Conservation (phyloP, 1,140 invertebrate genomes). For the Phymorhynchus buccinoides region DNA sequence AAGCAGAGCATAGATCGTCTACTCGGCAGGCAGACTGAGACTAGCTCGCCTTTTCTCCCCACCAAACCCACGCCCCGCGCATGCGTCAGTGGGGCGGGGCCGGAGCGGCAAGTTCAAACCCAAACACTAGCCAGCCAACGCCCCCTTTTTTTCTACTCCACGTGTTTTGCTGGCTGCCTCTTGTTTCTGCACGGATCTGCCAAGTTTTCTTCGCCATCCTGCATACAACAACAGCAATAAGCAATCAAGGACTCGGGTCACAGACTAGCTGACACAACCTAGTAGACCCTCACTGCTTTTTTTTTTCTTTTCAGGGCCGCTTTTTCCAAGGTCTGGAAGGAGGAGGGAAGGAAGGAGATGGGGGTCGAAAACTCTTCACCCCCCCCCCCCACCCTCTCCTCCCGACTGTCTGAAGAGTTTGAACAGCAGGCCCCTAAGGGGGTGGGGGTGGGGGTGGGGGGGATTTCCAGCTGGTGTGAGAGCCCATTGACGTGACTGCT, state of each 20-base stretch:
- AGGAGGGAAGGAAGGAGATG: not conserved
- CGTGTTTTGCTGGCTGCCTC: not conserved
- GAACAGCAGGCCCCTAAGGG: constrained; percentile 3
- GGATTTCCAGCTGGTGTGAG: constrained; percentile 57
- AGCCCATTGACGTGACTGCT: constrained; percentile 52
- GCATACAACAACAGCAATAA: not conserved
- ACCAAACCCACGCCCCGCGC: not conserved
- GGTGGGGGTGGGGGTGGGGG: not conserved
- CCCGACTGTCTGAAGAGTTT: not conserved
- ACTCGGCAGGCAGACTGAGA: not conserved
- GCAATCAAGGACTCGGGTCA: not conserved
- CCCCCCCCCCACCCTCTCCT: too few relatives aligned
- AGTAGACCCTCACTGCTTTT: not conserved
- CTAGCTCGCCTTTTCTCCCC: constrained; percentile 21
- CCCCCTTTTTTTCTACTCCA: constrained; percentile 26
- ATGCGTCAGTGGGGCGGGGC: constrained; percentile 9
- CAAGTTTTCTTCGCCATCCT: not conserved
- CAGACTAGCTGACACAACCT: constrained; percentile 25
- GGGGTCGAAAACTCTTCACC: not conserved
- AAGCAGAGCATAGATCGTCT: not conserved
- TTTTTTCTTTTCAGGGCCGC: not conserved
- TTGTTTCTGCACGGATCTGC: not conserved
- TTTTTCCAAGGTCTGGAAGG: not conserved
- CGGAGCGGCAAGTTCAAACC: constrained; percentile 32
- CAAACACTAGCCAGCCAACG: constrained; percentile 20